Conservation (phyloP, 2,888 invertebrate species). For the Eledona agricola region DNA sequence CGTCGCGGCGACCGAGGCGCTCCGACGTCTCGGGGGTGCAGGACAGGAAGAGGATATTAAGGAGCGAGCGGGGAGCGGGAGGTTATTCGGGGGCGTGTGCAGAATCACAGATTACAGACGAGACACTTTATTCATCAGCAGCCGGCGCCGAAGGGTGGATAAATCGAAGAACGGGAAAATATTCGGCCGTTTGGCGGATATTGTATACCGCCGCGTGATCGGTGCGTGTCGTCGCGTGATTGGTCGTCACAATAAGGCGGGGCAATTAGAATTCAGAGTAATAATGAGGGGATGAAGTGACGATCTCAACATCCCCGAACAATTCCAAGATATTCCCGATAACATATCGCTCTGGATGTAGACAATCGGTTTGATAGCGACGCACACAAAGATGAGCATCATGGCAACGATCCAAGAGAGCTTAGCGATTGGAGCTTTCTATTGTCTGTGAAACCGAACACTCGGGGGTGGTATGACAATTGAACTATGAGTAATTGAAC, state of each 20-base stretch:
- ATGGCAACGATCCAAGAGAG: slow-evolving; percentile 29
- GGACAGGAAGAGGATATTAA: slow-evolving; percentile 38
- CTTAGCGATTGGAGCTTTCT: slow-evolving; percentile 15
- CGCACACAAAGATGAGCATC: slow-evolving; percentile 9
- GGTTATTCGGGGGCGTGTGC: slow-evolving; percentile 39
- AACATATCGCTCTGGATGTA: slow-evolving; percentile 11
- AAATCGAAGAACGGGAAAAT: slow-evolving; percentile 35
- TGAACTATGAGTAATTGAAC: slow-evolving; percentile 45
- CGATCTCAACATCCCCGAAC: slow-evolving; percentile 12
- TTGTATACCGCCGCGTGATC: too few species aligned
- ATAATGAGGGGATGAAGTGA: slow-evolving; percentile 4
- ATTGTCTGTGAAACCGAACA: slow-evolving; percentile 39
- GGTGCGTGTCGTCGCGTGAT: too few species aligned
- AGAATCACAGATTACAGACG: slow-evolving; percentile 45
- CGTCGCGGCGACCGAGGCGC: slow-evolving; percentile 15
- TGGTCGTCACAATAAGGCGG: slow-evolving; percentile 4
- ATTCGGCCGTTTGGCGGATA: too few species aligned
- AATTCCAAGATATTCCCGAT: slow-evolving; percentile 20
- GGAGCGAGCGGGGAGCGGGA: slow-evolving; percentile 8
- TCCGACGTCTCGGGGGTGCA: slow-evolving; percentile 23
- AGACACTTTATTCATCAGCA: slow-evolving; percentile 48
- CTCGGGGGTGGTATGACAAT: slow-evolving; percentile 42
- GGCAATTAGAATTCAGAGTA: slow-evolving; percentile 18
- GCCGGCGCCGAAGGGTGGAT: slow-evolving; percentile 40
- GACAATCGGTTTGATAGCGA: slow-evolving; percentile 14